A percentile compares a stretch with the other conserved stretches of the same genome.
Conservation (phyloP, 2,113 vertebrate species). For the Alexandromys fortis region DNA sequence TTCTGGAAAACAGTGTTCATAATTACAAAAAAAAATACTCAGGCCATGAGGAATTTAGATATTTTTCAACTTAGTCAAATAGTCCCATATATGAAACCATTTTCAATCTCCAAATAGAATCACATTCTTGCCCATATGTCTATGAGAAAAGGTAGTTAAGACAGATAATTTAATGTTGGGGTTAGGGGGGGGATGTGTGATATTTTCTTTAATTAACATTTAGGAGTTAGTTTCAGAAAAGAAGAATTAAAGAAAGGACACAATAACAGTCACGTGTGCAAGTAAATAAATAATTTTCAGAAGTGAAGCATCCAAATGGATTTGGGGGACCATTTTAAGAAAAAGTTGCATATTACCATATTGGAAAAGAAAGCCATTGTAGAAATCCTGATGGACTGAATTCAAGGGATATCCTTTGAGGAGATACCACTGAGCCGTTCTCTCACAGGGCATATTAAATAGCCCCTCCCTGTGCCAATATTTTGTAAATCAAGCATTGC, state of each 20-base stretch:
- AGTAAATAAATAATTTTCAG: background rate
- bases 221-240: background rate
- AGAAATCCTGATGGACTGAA: background rate
- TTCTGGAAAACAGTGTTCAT: background rate
- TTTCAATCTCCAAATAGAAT: background rate
- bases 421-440: too few relatives aligned
- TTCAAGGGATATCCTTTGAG: background rate
- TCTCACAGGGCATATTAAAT: too few relatives aligned
- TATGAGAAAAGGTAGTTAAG: background rate
- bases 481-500: too few relatives aligned
- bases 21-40: background rate
- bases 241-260: background rate
- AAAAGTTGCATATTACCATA: background rate
- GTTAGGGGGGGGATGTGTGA: background rate
- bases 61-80: background rate
- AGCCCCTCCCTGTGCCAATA: too few relatives aligned
- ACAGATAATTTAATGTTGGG: background rate
- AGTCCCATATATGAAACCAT: background rate
- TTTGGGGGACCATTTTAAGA: too few relatives aligned
- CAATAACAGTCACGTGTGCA: background rate
- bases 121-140: background rate
- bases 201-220: background rate
- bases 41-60: background rate
- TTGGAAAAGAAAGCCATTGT: background rate
- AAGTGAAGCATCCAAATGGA: too few relatives aligned